Base-by-base conservation (phyloP, 2,888 invertebrate genomes). In the Thecophora atra region DNA sequence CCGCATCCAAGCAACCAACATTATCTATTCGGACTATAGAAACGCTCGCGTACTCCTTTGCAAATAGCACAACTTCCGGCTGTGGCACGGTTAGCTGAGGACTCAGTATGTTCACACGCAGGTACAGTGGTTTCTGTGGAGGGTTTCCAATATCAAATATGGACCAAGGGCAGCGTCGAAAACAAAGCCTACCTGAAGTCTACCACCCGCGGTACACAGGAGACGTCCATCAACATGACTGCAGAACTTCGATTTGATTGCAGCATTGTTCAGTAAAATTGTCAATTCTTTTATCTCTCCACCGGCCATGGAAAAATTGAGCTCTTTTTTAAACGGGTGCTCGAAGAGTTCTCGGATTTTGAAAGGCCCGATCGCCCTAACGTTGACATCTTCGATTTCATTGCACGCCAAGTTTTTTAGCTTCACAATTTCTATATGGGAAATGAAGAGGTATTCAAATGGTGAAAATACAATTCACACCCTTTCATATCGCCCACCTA, bases 341-440 rank as follows among this genome's bases (percentile, higher is more conserved):
- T 81, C 80, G 52, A 76, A 79, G 19, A 77, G 68, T 42, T 78
- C 78, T 52, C 79, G 80, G 3, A 85, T 79, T 3, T 77, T 75
- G 47, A 84, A 84, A 0, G 81, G 80, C 1, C 84, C 85, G 0
- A 68, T 7, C 0, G 77, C 76, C 66, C 79, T 78, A 0, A 84
- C 73, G 0, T 11, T 11, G 1, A 78, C 76, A 64, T 63, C 60
- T 1, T 74, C 71, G 1, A 72, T 69, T 5, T 24, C 28, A 37
- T 72, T 65, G 6, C 74, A 68, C 0, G 76, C 66, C 17, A 65
- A 58, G 66, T 80, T 81, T 6, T 28, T 77, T 24, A 81, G 73
- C 13, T 73, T 54, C 7, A 77, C 74, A 19, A 73, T 54, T 64
- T 78, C 80, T 80, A 13, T 44, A 73, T 28, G 37, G 26, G n/a